Conservation (phyloP, 2,113 vertebrate genomes). For the Mastomys natalensis region DNA sequence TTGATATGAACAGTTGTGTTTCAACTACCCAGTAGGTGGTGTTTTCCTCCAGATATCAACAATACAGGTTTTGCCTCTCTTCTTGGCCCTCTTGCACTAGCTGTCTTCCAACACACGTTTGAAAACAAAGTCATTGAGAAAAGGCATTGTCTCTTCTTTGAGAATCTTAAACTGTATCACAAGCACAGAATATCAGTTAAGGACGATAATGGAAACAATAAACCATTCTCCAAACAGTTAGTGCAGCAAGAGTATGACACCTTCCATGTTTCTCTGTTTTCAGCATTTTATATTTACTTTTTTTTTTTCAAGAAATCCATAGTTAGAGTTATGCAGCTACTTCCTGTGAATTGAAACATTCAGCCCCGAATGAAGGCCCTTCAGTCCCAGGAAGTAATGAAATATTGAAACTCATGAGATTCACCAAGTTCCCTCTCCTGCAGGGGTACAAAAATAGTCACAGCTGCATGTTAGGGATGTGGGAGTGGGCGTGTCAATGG, state of each 20-base stretch:
- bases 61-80: not conserved
- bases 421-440: not conserved
- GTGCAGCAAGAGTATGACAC: not conserved
- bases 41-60: conserved; percentile 72
- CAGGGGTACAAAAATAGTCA: not conserved
- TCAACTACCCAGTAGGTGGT: conserved; percentile 74
- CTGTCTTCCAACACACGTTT: not conserved
- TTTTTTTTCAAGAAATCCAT: not conserved
- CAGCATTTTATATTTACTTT: not conserved
- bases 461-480: too few species aligned
- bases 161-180: not conserved
- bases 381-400: not conserved
- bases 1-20: not conserved
- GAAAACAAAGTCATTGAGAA: conserved; percentile 45
- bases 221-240: not conserved
- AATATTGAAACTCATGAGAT: not conserved
- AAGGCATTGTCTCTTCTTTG: not conserved
- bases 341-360: not conserved
- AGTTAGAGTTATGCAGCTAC: not conserved
- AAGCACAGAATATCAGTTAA: not conserved
- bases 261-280: not conserved
- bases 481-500: too few species aligned
- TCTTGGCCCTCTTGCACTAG: not conserved
- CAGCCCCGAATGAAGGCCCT: not conserved
- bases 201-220: not conserved